A percentile compares a stretch with the other conserved stretches of the same genome.
Conservation (phyloP, 2,888 invertebrate genomes). For the Philaethria dido region DNA sequence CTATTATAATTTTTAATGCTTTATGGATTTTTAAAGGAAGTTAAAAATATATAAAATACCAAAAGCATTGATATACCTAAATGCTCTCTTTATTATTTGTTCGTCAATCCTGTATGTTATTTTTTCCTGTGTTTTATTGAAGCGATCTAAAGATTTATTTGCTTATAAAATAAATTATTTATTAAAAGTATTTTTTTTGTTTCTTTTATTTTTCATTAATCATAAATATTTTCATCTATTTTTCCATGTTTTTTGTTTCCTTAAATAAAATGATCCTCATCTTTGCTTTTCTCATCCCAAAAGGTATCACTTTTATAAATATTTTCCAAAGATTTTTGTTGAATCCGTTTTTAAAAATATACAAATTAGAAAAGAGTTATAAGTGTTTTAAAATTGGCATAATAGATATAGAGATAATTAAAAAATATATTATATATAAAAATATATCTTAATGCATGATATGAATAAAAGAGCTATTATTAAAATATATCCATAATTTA, state of each 20-base stretch:
- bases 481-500: not conserved
- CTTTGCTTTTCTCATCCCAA: not conserved
- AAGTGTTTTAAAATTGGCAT: not conserved
- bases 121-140: conserved; percentile 38
- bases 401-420: not conserved
- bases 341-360: not conserved
- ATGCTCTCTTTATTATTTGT: conserved; percentile 32
- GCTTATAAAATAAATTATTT: conserved; percentile 47
- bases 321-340: not conserved
- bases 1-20: conserved; percentile 29
- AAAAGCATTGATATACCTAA: conserved; percentile 33
- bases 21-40: conserved; percentile 19
- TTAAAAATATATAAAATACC: conserved; percentile 19
- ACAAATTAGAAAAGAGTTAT: not conserved
- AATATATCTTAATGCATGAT: not conserved
- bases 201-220: conserved; percentile 26
- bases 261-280: too few relatives aligned
- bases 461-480: conserved; percentile 4
- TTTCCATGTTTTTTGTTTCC: not conserved
- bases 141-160: conserved; percentile 45
- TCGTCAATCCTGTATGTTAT: conserved; percentile 29
- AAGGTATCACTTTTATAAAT: not conserved
- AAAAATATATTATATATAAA: not conserved
- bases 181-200: conserved; percentile 40
- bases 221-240: not conserved